phyloP scores from a whole-genome alignment of 2,888 invertebrate species.

The Acanthosepion lycidas region DNA sequence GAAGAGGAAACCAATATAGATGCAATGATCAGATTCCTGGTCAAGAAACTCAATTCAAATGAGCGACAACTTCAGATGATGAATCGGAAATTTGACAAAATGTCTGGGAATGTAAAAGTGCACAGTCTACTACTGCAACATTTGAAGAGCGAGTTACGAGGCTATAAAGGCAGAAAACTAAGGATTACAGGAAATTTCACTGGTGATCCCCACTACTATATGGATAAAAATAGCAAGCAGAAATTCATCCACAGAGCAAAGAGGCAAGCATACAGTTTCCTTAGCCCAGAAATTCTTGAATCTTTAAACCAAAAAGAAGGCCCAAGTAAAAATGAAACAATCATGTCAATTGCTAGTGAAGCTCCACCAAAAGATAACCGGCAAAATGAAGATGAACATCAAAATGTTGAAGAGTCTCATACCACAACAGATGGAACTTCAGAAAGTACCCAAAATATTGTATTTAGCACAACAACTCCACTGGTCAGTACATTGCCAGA shows the following conservation, averaged over 20 bases:
- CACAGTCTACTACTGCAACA: slow-evolving; percentile 22
- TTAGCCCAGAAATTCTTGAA: slow-evolving; percentile 37
- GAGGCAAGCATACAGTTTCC: slow-evolving; percentile 36
- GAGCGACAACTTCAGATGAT: slow-evolving; percentile 13
- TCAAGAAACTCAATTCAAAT: slow-evolving; percentile 38
- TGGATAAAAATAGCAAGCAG: not conserved
- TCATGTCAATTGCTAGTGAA: not conserved
- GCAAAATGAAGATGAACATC: not conserved
- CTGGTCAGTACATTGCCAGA: not conserved
- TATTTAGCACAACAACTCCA: not conserved
- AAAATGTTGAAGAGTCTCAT: not conserved
- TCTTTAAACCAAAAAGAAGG: not conserved
- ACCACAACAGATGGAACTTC: not conserved
- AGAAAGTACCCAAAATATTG: not conserved
- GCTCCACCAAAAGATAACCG: not conserved
- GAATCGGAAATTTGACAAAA: slow-evolving; percentile 37
- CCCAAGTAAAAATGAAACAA: not conserved
- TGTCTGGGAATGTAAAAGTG: slow-evolving; percentile 37
- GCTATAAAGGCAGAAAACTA: slow-evolving; percentile 34
- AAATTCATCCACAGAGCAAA: slow-evolving; percentile 35
- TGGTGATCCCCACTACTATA: not conserved
- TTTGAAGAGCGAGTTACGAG: not conserved
- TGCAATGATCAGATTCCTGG: slow-evolving; percentile 36
- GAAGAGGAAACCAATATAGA: slow-evolving; percentile 41
- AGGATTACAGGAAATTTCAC: slow-evolving; percentile 37